phyloP scores from a whole-genome alignment of 2,888 invertebrate species.

The Amphipoea oculea region DNA sequence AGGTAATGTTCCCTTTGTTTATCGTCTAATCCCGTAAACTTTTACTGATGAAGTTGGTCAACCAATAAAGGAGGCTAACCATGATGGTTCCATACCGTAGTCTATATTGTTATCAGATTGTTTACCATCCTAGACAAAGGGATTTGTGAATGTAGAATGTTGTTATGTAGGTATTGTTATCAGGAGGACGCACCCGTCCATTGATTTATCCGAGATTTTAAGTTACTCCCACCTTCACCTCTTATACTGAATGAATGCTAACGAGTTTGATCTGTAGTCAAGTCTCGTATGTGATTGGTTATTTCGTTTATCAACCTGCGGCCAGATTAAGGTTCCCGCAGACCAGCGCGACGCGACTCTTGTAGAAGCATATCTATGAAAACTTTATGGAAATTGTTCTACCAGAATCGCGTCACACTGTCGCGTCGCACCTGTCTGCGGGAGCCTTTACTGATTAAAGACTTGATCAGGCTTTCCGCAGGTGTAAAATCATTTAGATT shows the following conservation, averaged over 20 bases:
- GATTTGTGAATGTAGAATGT: neutral
- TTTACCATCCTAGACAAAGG: conserved; percentile 3
- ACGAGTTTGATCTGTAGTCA: neutral
- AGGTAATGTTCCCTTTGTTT: conserved; percentile 19
- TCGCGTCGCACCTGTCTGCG: no score
- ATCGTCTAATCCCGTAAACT: neutral
- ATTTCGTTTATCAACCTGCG: neutral
- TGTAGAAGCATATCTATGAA: no score
- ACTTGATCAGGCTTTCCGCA: neutral
- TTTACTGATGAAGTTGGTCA: neutral
- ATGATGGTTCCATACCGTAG: neutral
- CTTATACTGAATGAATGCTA: neutral
- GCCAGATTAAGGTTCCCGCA: neutral
- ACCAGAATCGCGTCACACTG: no score
- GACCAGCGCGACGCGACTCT: no score
- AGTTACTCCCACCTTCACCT: neutral
- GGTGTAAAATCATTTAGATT: no score
- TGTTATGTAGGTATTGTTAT: conserved; percentile 3
- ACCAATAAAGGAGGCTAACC: neutral
- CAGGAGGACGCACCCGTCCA: neutral
- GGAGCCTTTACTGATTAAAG: neutral
- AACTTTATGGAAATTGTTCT: no score
- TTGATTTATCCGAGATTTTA: neutral
- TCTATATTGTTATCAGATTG: neutral
- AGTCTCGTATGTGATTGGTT: neutral